A percentile compares a stretch with the other conserved stretches of the same genome.
These are phyloP conservation scores for Entomobrya proxima DNA, from an alignment of 2,888 invertebrate species.

Conservation along the genomic window DNA sequence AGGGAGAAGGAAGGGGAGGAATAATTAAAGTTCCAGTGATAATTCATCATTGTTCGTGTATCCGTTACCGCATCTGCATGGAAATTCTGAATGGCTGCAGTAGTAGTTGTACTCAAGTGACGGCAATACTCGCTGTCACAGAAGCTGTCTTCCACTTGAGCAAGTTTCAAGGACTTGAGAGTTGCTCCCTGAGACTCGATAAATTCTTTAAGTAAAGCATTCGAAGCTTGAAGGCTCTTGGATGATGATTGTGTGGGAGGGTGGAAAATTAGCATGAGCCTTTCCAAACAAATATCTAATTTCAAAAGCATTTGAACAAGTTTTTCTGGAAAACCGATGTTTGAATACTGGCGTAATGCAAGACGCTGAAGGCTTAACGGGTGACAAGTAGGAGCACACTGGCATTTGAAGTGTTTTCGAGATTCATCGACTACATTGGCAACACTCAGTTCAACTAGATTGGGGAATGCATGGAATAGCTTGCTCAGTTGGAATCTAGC, in stretches of 20 bases:
- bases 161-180: conserved; percentile 41
- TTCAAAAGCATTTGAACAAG: conserved; percentile 36
- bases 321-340: conserved; percentile 27
- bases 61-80: not conserved
- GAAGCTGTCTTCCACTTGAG: conserved; percentile 45
- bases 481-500: conserved; percentile 28
- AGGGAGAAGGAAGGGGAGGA: conserved; percentile 15
- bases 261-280: conserved; percentile 28
- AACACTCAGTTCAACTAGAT: conserved; percentile 32
- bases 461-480: conserved; percentile 46
- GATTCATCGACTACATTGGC: conserved; percentile 35
- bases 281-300: conserved; percentile 31
- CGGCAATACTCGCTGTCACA: not conserved
- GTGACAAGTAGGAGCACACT: not conserved
- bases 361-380: not conserved
- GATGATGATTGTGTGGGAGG: conserved; percentile 6
- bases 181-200: conserved; percentile 19
- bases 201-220: conserved; percentile 8
- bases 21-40: conserved; percentile 49
- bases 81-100: no score
- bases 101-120: no score
- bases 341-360: conserved; percentile 41
- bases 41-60: not conserved
- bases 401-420: conserved; percentile 2
- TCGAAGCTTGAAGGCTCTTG: not conserved